Percentiles rank a stretch among this genome's conserved stretches.
Evolutionary conservation across 2,888 invertebrate species (phyloP).

Genomic region (Eupithecia exiguata): DNA sequence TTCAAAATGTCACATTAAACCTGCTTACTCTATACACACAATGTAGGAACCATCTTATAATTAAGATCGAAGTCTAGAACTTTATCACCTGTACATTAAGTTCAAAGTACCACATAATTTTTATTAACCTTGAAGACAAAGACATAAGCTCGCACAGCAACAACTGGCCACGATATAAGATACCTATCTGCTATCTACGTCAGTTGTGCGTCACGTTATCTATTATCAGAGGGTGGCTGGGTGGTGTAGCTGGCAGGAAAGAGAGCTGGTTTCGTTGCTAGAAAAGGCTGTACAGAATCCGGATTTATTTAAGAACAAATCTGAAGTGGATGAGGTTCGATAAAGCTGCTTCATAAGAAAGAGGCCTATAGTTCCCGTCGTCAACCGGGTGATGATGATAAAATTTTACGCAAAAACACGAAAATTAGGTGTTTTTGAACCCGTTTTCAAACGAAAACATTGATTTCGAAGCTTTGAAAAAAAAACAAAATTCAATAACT

Average conservation of each 20-base stretch:
- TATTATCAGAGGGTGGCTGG: constrained; percentile 39
- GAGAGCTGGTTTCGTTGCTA: constrained; percentile 12
- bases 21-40: not conserved
- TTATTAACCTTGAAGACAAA: not conserved
- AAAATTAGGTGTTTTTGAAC: no score
- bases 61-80: not conserved
- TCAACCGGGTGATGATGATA: no score
- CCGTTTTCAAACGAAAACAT: no score
- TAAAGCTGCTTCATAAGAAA: no score
- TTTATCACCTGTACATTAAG: not conserved
- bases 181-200: constrained; percentile 44
- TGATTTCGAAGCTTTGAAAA: no score
- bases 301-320: not conserved
- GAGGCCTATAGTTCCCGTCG: no score
- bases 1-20: not conserved
- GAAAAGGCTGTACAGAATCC: not conserved
- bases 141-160: constrained; percentile 10
- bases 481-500: no score
- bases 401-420: no score
- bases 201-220: constrained; percentile 54
- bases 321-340: no score
- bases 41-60: not conserved
- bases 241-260: constrained; percentile 15
- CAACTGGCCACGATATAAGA: constrained; percentile 17
- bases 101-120: not conserved